phyloP scores from a whole-genome alignment of 1,140 invertebrate genomes.

The Ostrea edulis region DNA sequence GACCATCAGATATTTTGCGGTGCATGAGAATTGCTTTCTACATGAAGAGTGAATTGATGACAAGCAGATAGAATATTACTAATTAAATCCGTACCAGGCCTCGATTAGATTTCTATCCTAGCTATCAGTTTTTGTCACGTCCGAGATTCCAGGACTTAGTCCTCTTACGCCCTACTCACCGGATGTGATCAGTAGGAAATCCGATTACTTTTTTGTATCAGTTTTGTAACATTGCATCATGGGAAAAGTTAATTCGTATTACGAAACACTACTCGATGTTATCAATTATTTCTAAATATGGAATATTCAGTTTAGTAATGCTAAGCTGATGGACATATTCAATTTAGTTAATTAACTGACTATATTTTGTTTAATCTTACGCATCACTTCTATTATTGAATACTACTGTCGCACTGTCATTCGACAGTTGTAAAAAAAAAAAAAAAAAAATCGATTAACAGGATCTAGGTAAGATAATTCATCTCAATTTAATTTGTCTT shows the following conservation, averaged over 20 bases:
- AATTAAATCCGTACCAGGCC: constrained; percentile 3
- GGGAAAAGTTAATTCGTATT: not conserved
- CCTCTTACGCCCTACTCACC: not conserved
- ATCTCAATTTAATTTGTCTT: too few species aligned
- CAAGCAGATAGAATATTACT: constrained; percentile 15
- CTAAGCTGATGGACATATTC: too few species aligned
- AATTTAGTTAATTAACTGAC: too few species aligned
- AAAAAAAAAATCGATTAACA: too few species aligned
- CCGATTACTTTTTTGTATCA: not conserved
- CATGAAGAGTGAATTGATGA: not conserved
- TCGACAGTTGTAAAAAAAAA: too few species aligned
- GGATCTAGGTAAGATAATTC: too few species aligned
- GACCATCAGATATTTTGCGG: constrained; percentile 14
- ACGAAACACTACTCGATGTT: not conserved
- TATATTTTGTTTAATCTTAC: too few species aligned
- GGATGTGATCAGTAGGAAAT: not conserved
- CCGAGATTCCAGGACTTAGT: not conserved
- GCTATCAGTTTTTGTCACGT: not conserved
- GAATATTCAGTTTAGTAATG: too few species aligned
- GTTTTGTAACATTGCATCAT: not conserved
- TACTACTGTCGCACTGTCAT: too few species aligned
- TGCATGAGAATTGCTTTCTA: not conserved
- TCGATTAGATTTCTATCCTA: not conserved
- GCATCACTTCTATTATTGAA: too few species aligned
- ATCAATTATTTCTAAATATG: too few species aligned